phyloP scores from a whole-genome alignment of 2,113 vertebrate species.

The Bostrychus sinensis region DNA sequence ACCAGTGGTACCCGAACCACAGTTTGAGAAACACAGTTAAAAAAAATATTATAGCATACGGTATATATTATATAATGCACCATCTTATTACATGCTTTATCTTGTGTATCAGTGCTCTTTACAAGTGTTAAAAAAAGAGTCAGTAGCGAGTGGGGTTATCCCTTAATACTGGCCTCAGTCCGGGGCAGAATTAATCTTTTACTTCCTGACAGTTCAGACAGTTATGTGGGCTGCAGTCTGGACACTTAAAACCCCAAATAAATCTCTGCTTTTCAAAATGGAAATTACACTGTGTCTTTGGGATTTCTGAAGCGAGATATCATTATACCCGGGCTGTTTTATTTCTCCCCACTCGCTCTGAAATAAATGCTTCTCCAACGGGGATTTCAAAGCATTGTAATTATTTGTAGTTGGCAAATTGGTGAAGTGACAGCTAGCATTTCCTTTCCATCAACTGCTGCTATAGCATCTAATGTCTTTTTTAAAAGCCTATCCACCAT shows the following conservation, averaged over 20 bases:
- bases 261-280: conserved; percentile 28
- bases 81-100: neutral
- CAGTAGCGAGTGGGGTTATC: conserved; percentile 5
- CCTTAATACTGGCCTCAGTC: conserved; percentile 8
- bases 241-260: conserved; percentile 33
- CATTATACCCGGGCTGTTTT: conserved; percentile 21
- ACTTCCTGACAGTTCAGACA: conserved; percentile 37
- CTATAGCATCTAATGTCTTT: neutral
- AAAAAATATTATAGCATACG: no score
- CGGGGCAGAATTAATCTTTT: conserved; percentile 28
- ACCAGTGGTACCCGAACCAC: no score
- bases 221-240: conserved; percentile 39
- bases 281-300: conserved; percentile 36
- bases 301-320: conserved; percentile 28
- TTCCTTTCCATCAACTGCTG: neutral
- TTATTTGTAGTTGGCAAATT: neutral
- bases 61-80: no score
- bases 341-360: neutral
- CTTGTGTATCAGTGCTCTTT: conserved; percentile 4
- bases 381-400: neutral
- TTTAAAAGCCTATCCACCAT: neutral
- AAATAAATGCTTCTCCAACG: conserved; percentile 7
- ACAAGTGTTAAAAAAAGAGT: conserved; percentile 11
- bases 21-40: no score
- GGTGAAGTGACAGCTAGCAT: neutral